These are phyloP conservation scores for Drosophila rufa DNA, from an alignment of 1,140 invertebrate genomes.

Conservation along the genomic window DNA sequence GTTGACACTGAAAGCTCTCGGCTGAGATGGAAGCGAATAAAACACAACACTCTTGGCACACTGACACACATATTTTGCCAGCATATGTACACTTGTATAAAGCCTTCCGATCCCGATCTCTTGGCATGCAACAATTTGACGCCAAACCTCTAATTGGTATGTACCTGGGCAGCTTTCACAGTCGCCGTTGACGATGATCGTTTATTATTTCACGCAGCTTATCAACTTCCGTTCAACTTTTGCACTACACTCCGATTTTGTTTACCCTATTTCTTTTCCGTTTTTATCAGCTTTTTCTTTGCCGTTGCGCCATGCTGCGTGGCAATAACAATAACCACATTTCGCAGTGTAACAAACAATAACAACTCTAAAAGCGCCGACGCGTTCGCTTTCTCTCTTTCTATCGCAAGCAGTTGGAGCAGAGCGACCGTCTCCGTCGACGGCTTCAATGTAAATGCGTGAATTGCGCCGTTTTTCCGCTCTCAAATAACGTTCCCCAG, in stretches of 20 bases:
- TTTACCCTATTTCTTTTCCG: constrained; percentile 28
- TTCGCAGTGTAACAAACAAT: constrained; percentile 42
- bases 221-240: constrained; percentile 65
- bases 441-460: constrained; percentile 70
- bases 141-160: constrained; percentile 12
- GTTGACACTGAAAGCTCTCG: constrained; percentile 58
- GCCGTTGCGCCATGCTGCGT: constrained; percentile 27
- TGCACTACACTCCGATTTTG: constrained; percentile 50
- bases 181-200: constrained; percentile 9
- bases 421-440: constrained; percentile 55
- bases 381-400: constrained; percentile 13
- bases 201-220: constrained; percentile 34
- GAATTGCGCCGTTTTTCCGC: constrained; percentile 53
- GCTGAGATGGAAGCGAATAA: constrained; percentile 10
- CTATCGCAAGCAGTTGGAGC: constrained; percentile 19
- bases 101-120: constrained; percentile 13
- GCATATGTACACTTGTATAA: constrained; percentile 1
- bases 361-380: constrained; percentile 16
- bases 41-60: constrained; percentile 59
- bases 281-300: constrained; percentile 54
- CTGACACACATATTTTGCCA: constrained; percentile 60
- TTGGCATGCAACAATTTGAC: constrained; percentile 34
- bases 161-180: constrained; percentile 62
- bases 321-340: constrained; percentile 33
- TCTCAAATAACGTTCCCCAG: constrained; percentile 62